phyloP scores from a whole-genome alignment of 2,888 invertebrate genomes.

The Chesias legatella region DNA sequence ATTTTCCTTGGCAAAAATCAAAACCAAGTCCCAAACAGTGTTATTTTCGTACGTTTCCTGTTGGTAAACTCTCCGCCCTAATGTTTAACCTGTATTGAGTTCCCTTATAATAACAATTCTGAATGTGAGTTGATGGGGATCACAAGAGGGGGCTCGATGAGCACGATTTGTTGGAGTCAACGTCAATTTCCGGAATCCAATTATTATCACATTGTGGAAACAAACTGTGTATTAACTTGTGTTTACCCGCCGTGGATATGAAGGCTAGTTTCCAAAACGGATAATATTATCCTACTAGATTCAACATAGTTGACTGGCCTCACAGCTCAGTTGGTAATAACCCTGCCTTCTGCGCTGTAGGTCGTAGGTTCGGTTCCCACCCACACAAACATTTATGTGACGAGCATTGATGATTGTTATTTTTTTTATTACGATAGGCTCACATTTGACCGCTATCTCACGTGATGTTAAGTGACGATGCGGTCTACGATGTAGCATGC shows the following conservation, averaged over 20 bases:
- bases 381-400: too few species aligned
- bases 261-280: constrained; percentile 2
- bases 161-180: constrained; percentile 35
- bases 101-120: constrained; percentile 23
- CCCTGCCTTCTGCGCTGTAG: too few species aligned
- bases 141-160: constrained; percentile 37
- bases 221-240: constrained; percentile 24
- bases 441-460: too few species aligned
- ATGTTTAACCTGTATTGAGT: constrained; percentile 20
- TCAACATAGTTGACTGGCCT: too few species aligned
- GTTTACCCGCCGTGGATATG: constrained; percentile 2
- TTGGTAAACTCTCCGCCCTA: constrained; percentile 5
- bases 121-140: constrained; percentile 25
- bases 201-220: constrained; percentile 42
- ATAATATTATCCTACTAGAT: neutral
- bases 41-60: constrained; percentile 1
- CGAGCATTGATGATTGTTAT: too few species aligned
- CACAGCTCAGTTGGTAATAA: too few species aligned
- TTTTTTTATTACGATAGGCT: too few species aligned
- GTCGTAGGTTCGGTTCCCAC: too few species aligned
- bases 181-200: constrained; percentile 44
- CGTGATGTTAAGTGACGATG: too few species aligned
- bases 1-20: neutral
- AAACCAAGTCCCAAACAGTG: too few species aligned
- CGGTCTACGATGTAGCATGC: too few species aligned